Evolutionary conservation across 2,888 invertebrate species (phyloP).

Genomic region (Spicauda simplicius): DNA sequence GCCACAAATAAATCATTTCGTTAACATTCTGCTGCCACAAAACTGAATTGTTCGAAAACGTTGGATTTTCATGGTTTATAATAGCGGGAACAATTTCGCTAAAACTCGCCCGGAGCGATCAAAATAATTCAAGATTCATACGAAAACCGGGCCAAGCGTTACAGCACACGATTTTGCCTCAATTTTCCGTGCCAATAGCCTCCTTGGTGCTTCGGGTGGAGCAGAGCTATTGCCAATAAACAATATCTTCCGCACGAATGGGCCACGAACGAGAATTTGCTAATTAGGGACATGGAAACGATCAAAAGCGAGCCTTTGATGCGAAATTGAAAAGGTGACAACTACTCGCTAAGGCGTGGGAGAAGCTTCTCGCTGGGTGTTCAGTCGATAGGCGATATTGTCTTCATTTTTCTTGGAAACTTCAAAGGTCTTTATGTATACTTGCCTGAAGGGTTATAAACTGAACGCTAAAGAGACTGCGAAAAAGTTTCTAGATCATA

Average conservation of each 20-base stretch:
- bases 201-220: constrained; percentile 56
- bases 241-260: constrained; percentile 79
- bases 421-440: constrained; percentile 28
- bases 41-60: constrained; percentile 28
- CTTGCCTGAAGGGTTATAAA: constrained; percentile 22
- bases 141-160: constrained; percentile 54
- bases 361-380: constrained; percentile 11
- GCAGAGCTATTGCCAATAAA: constrained; percentile 78
- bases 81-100: constrained; percentile 17
- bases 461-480: constrained; percentile 10
- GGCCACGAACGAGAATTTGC: constrained; percentile 65
- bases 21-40: constrained; percentile 8
- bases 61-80: constrained; percentile 19
- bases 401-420: constrained; percentile 32
- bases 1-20: constrained; percentile 20
- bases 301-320: constrained; percentile 74
- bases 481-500: constrained; percentile 18
- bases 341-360: constrained; percentile 38
- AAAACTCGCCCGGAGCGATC: constrained; percentile 42
- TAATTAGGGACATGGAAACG: constrained; percentile 76
- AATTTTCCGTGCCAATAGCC: constrained; percentile 78
- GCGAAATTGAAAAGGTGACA: constrained; percentile 76
- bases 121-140: constrained; percentile 52
- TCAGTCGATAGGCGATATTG: constrained; percentile 18
- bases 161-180: constrained; percentile 67